Evolutionary conservation across 2,113 vertebrate genomes (phyloP).

Genomic region (Lethenteron reissneri): DNA sequence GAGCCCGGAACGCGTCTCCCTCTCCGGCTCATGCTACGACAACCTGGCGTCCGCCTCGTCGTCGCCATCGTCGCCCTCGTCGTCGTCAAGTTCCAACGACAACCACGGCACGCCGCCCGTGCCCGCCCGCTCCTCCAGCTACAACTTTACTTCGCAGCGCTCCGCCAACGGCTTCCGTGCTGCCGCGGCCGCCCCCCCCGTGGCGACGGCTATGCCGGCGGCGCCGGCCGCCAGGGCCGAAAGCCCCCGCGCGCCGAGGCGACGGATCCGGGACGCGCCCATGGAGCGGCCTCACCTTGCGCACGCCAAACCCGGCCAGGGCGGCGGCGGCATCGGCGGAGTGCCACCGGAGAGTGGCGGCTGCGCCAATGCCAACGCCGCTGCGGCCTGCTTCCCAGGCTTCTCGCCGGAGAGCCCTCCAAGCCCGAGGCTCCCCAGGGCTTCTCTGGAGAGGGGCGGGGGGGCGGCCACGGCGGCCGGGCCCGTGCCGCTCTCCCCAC

Average conservation of each 20-base stretch:
- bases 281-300: too few species aligned
- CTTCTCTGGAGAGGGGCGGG: background rate
- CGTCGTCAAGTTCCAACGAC: constrained; percentile 37
- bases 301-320: constrained; percentile 18
- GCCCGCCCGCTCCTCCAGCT: constrained; percentile 57
- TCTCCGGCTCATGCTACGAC: constrained; percentile 37
- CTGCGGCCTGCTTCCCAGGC: constrained; percentile 18
- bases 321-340: constrained; percentile 26
- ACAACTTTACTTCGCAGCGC: constrained; percentile 25
- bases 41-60: constrained; percentile 57
- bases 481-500: too few species aligned
- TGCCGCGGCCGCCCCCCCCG: constrained; percentile 19
- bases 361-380: constrained; percentile 24
- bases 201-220: constrained; percentile 12
- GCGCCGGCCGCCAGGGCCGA: background rate
- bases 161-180: constrained; percentile 14
- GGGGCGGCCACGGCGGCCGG: too few species aligned
- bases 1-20: constrained; percentile 40
- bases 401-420: constrained; percentile 20
- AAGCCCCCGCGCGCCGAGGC: background rate
- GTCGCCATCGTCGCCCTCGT: constrained; percentile 54
- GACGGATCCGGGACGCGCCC: too few species aligned
- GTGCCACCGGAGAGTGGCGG: constrained; percentile 17
- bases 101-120: constrained; percentile 31
- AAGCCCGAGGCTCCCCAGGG: constrained; percentile 13